Conservation (phyloP, 2,888 invertebrate genomes). For the Branchipolynoe longqiensis region DNA sequence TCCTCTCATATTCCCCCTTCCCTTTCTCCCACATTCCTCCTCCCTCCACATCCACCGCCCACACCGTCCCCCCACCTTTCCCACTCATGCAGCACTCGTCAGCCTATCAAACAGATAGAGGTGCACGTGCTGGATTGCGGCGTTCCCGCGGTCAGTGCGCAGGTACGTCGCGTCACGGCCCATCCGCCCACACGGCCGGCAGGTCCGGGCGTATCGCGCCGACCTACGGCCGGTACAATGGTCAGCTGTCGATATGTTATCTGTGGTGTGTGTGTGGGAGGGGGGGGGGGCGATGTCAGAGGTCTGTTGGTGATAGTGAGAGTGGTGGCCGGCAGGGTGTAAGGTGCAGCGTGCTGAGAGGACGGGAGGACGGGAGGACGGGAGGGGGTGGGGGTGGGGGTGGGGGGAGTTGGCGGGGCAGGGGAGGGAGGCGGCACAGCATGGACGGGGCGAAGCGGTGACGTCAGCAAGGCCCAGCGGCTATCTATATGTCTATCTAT, state of each 20-base stretch:
- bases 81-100: too few species aligned
- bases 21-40: too few species aligned
- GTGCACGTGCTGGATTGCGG: too few species aligned
- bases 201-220: slow-evolving; percentile 41
- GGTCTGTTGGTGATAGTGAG: slow-evolving; percentile 47
- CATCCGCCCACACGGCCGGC: neutral
- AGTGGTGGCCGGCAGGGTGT: slow-evolving; percentile 12
- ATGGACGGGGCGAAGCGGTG: neutral
- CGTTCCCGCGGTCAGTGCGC: neutral
- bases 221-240: slow-evolving; percentile 38
- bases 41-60: too few species aligned
- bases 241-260: slow-evolving; percentile 37
- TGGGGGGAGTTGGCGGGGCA: neutral
- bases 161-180: neutral
- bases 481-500: too few species aligned
- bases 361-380: neutral
- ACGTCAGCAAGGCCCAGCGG: neutral
- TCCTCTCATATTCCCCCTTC: too few species aligned
- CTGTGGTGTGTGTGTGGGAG: too few species aligned
- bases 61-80: too few species aligned
- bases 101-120: too few species aligned
- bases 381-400: too few species aligned
- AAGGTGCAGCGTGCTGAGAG: neutral
- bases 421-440: neutral
- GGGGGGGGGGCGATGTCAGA: neutral